Evolutionary conservation across 2,797 vertebrate species (phyloP).

Genomic region (Odontamblyopus lacepedii): DNA sequence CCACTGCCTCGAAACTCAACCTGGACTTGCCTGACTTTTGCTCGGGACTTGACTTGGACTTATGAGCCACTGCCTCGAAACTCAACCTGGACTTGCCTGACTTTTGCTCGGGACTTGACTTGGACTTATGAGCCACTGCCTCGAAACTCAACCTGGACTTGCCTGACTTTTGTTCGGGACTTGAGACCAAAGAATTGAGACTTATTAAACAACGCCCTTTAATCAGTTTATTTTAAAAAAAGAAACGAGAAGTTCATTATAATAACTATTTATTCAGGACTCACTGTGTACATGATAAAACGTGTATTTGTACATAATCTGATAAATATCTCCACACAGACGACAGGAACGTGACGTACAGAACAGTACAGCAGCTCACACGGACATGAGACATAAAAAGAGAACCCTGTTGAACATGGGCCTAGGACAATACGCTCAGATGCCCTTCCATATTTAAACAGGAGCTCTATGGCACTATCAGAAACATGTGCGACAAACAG

Average conservation of each 20-base stretch:
- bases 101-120: too few relatives aligned
- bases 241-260: not conserved
- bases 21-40: too few relatives aligned
- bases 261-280: not conserved
- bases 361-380: slow-evolving; percentile 19
- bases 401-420: slow-evolving; percentile 27
- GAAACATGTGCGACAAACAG: not conserved
- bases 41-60: too few relatives aligned
- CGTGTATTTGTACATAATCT: slow-evolving; percentile 36
- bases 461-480: slow-evolving; percentile 3
- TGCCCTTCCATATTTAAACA: not conserved
- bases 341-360: slow-evolving; percentile 11
- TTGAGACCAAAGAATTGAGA: too few relatives aligned
- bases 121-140: too few relatives aligned
- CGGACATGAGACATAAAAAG: slow-evolving; percentile 44
- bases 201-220: too few relatives aligned
- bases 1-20: too few relatives aligned
- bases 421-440: not conserved
- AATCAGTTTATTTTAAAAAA: not conserved
- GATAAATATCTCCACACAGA: slow-evolving; percentile 48
- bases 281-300: not conserved
- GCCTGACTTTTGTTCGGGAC: too few relatives aligned
- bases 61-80: too few relatives aligned
- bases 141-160: too few relatives aligned
- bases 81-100: too few relatives aligned